Evolutionary conservation across 2,113 vertebrate genomes (phyloP).

Genomic region (Eretmochelys imbricata): DNA sequence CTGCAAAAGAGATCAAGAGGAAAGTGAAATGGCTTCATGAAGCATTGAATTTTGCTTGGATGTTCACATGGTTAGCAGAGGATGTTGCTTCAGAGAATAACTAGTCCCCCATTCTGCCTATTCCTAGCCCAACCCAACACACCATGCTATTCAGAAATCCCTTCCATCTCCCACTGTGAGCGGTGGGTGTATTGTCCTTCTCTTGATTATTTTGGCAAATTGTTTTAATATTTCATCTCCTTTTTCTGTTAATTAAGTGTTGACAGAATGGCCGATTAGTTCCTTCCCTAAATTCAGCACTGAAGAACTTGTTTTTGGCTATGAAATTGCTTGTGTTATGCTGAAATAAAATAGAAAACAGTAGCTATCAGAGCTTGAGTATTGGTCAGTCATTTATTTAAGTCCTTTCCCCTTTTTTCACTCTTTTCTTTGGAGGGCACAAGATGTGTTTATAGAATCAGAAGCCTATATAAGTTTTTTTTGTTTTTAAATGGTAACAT

Average conservation of each 20-base stretch:
- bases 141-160: fast-evolving
- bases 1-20: not conserved
- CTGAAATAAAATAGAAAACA: constrained; percentile 19
- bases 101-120: not conserved
- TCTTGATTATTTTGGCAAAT: constrained; percentile 57
- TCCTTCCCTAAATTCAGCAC: constrained; percentile 11
- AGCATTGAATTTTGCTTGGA: not conserved
- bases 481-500: constrained; percentile 27
- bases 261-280: constrained; percentile 38
- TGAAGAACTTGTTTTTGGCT: constrained; percentile 15
- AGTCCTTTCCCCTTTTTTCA: not conserved
- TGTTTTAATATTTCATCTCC: constrained; percentile 29
- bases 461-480: not conserved
- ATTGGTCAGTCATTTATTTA: not conserved
- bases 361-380: not conserved
- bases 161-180: not conserved
- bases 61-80: not conserved
- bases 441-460: not conserved
- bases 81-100: not conserved
- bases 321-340: not conserved
- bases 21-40: not conserved
- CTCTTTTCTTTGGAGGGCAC: not conserved
- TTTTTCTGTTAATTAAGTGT: constrained; percentile 13
- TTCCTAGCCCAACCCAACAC: not conserved
- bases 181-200: not conserved